Percentiles rank a stretch among this genome's conserved stretches.
Conservation (phyloP, 2,797 vertebrate species). For the Hyperoplus lanceolatus region DNA sequence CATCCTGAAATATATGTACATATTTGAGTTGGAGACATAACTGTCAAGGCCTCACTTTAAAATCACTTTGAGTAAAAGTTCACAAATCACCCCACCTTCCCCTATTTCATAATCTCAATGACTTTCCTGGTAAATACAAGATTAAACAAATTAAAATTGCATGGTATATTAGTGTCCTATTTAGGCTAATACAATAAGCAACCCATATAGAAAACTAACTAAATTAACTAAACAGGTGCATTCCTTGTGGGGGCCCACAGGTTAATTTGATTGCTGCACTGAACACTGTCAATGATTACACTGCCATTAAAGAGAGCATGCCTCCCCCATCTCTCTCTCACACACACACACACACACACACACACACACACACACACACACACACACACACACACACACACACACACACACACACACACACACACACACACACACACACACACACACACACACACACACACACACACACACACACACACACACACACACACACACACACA, state of each 20-base stretch:
- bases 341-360: background rate
- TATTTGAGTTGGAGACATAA: no score
- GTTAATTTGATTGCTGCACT: constrained; percentile 33
- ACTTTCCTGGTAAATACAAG: background rate
- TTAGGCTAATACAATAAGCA: background rate
- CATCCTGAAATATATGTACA: no score
- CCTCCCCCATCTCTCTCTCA: background rate
- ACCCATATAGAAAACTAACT: background rate
- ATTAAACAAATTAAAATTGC: background rate
- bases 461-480: background rate
- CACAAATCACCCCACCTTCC: no score
- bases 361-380: background rate
- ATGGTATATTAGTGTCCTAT: background rate
- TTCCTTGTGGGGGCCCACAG: constrained; percentile 9
- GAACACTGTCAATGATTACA: constrained; percentile 51
- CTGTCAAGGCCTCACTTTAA: no score
- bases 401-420: background rate
- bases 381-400: background rate
- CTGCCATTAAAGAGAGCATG: constrained; percentile 21
- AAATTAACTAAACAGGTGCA: background rate
- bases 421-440: background rate
- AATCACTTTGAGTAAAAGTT: no score
- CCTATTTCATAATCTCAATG: background rate
- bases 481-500: background rate
- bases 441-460: background rate